phyloP scores from a whole-genome alignment of 1,140 invertebrate species.

The Atta colombica region DNA sequence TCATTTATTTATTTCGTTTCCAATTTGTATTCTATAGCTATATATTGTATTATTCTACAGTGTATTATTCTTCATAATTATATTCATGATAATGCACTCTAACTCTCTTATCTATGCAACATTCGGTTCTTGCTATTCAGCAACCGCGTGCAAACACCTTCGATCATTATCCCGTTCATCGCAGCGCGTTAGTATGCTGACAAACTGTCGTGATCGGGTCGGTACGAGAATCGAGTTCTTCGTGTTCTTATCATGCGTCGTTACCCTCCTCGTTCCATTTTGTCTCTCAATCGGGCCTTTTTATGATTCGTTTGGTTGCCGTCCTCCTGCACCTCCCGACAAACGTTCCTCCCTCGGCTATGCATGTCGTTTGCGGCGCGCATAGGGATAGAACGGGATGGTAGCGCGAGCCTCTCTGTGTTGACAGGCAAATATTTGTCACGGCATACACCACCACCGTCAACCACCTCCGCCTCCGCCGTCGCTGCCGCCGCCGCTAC shows the following conservation, averaged over 20 bases:
- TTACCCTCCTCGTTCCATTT: slow-evolving; percentile 54
- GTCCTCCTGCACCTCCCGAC: slow-evolving; percentile 47
- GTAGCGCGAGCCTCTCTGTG: slow-evolving; percentile 80
- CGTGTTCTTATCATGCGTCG: slow-evolving; percentile 62
- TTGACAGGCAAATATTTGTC: slow-evolving; percentile 86
- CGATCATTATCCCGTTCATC: slow-evolving; percentile 36
- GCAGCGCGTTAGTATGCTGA: slow-evolving; percentile 22
- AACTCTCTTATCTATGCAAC: not conserved
- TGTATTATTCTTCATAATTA: not conserved
- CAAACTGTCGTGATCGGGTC: slow-evolving; percentile 45
- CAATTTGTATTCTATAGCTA: not conserved
- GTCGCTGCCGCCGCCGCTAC: slow-evolving; percentile 62
- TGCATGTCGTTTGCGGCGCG: slow-evolving; percentile 79
- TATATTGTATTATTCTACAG: not conserved
- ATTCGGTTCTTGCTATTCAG: slow-evolving; percentile 15
- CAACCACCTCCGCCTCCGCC: slow-evolving; percentile 72
- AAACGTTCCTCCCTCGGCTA: slow-evolving; percentile 75
- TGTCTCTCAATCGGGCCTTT: slow-evolving; percentile 72
- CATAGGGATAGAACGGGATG: slow-evolving; percentile 67
- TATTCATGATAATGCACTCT: not conserved
- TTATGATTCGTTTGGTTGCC: slow-evolving; percentile 75
- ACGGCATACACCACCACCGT: slow-evolving; percentile 82
- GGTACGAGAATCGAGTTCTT: slow-evolving; percentile 62
- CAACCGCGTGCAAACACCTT: slow-evolving; percentile 15
- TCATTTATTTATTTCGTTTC: not conserved